Evolutionary conservation across 2,888 invertebrate species (phyloP), one percentile per base, ranked within the genome.

Genomic region (Chrysotoxum bicinctum): DNA sequence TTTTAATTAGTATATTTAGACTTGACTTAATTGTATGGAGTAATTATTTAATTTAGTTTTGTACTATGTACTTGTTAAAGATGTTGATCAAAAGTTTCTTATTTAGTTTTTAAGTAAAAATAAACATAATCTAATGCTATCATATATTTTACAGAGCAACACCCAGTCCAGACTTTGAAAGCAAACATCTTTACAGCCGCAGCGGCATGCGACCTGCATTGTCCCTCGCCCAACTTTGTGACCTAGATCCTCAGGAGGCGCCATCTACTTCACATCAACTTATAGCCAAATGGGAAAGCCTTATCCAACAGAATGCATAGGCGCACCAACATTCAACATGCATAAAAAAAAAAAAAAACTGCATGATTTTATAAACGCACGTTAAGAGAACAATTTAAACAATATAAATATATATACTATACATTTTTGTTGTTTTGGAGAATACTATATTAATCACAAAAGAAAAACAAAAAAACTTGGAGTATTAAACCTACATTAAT

Each of bases 241-340:
- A 95, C 89, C 92, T 95, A 64, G 93, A 92, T 58, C 94, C 95
- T 32, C 94, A 94, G 26, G 94, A 95, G 89, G 94, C 95, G 64
- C 95, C 96, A 14, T 95, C 95, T 35, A 19, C 69, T 89, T 95
- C 96, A 52, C 94, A 94, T 84, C 92, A 94, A 54, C 93, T 97
- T 85, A 96, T 97, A 89, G 96, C 95, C 87, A 95, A 96, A 91
- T 97, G 96, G 95, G 97, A 97, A 92, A 96, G 94, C 83, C 93
- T 96, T 88, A 97, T 96, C 88, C 95, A 95, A 88, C 93, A 94
- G 87, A 90, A 91, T 75, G 89, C 90, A 58, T 87, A 87, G 85
- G 62, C 85, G 26, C 52, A 52, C 70, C 21, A 45, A 45, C 23
- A 76, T 62, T 35, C 12, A 56, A 35, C 70, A 76, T 23, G 23